These are phyloP conservation scores for Calliopum simillimum DNA, from an alignment of 2,888 invertebrate genomes.

Conservation along the genomic window DNA sequence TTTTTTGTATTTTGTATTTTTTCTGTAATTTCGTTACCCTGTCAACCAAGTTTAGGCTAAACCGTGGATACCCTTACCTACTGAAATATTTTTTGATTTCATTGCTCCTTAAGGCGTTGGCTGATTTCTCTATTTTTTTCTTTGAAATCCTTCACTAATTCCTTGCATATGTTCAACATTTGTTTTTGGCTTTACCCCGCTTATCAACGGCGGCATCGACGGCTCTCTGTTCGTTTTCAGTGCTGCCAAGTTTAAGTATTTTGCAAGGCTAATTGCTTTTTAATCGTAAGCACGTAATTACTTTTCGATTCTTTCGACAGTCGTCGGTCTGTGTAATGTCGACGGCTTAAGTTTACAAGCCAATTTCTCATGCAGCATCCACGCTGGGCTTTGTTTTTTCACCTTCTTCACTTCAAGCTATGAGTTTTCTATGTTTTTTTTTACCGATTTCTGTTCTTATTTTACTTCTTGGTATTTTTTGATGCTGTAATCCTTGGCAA, in stretches of 20 bases:
- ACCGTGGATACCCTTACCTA: not conserved
- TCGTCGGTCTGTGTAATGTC: slow-evolving; percentile 53
- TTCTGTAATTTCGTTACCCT: not conserved
- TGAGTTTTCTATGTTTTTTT: slow-evolving; percentile 26
- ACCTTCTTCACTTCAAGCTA: too few species aligned
- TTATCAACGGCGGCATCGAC: not conserved
- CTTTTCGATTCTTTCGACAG: slow-evolving; percentile 26
- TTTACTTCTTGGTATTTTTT: slow-evolving; percentile 1
- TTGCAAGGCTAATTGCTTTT: slow-evolving; percentile 64
- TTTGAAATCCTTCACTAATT: slow-evolving; percentile 41
- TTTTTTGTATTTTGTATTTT: slow-evolving; percentile 4
- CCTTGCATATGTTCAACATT: slow-evolving; percentile 48
- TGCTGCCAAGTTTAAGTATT: slow-evolving; percentile 33
- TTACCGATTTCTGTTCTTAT: not conserved
- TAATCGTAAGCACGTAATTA: slow-evolving; percentile 57
- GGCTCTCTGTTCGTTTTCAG: slow-evolving; percentile 41
- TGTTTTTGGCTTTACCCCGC: slow-evolving; percentile 32
- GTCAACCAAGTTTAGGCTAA: not conserved
- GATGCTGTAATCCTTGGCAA: slow-evolving; percentile 43
- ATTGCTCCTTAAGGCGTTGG: not conserved
- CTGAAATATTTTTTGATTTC: not conserved
- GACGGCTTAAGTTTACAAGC: slow-evolving; percentile 65
- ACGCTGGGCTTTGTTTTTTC: slow-evolving; percentile 46
- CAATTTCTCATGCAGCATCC: slow-evolving; percentile 64
- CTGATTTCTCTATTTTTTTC: not conserved